phyloP scores from a whole-genome alignment of 2,113 vertebrate species.

The Xenopus borealis region DNA sequence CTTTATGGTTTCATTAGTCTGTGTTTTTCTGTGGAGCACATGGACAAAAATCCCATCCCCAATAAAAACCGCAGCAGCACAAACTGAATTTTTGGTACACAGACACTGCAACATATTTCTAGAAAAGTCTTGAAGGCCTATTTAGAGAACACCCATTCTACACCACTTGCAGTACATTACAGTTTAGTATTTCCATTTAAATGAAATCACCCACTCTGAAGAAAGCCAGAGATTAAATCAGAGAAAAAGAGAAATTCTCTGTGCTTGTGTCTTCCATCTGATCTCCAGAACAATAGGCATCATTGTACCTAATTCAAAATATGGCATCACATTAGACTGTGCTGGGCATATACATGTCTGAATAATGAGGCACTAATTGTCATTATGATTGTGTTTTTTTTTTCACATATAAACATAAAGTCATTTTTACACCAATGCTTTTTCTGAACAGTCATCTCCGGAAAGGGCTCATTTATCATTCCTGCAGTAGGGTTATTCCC shows the following conservation, averaged over 20 bases:
- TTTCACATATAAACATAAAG: slow-evolving; percentile 14
- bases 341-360: too few relatives aligned
- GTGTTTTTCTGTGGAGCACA: too few relatives aligned
- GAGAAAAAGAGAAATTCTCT: not conserved
- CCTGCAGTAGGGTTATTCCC: slow-evolving; percentile 66
- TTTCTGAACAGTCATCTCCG: slow-evolving; percentile 56
- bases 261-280: not conserved
- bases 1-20: too few relatives aligned
- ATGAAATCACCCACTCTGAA: not conserved
- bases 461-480: slow-evolving; percentile 70
- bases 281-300: not conserved
- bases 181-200: slow-evolving; percentile 9
- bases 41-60: too few relatives aligned
- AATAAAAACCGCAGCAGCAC: not conserved
- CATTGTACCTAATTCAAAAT: not conserved
- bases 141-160: not conserved
- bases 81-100: not conserved
- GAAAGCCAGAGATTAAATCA: not conserved
- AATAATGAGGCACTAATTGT: slow-evolving; percentile 27
- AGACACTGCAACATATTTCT: not conserved
- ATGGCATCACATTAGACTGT: not conserved
- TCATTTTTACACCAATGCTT: slow-evolving; percentile 46
- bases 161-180: not conserved
- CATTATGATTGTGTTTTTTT: slow-evolving; percentile 18
- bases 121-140: not conserved